Evolutionary conservation across 2,113 vertebrate species (phyloP).

Genomic region (Gyps fulvus): DNA sequence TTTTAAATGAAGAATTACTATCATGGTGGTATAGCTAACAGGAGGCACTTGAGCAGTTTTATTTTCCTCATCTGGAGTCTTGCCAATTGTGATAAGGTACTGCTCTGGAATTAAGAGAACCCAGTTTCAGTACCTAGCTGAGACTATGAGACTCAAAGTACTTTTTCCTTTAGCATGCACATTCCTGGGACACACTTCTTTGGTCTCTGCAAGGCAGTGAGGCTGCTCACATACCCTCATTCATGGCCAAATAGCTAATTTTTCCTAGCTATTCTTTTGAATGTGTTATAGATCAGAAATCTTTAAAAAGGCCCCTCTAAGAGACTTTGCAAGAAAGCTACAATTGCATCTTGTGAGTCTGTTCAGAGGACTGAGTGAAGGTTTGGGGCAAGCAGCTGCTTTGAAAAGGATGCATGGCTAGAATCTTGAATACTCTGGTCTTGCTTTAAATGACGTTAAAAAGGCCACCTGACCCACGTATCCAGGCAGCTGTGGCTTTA

Average conservation of each 20-base stretch:
- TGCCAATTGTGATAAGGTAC: not conserved
- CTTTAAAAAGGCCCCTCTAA: not conserved
- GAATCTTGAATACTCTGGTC: not conserved
- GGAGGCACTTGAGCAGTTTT: not conserved
- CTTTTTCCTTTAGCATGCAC: not conserved
- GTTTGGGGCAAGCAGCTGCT: not conserved
- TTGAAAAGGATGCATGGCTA: not conserved
- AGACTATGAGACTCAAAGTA: not conserved
- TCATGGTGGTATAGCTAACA: not conserved
- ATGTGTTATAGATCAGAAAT: not conserved
- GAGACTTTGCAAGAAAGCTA: not conserved
- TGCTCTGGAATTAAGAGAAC: not conserved
- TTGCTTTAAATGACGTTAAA: not conserved
- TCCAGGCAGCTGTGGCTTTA: not conserved
- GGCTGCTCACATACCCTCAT: not conserved
- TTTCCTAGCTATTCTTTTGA: not conserved
- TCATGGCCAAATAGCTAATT: not conserved
- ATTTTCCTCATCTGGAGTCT: not conserved
- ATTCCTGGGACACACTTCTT: not conserved
- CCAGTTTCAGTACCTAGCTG: not conserved
- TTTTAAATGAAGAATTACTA: not conserved
- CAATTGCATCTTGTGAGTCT: not conserved
- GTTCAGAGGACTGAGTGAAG: not conserved
- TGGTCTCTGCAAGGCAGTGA: not conserved
- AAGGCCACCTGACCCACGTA: rapidly evolving